Evolutionary conservation across 2,113 vertebrate species (phyloP), one percentile per base, ranked within the genome.

Genomic region (Rhinopomastus cyanomelas): DNA sequence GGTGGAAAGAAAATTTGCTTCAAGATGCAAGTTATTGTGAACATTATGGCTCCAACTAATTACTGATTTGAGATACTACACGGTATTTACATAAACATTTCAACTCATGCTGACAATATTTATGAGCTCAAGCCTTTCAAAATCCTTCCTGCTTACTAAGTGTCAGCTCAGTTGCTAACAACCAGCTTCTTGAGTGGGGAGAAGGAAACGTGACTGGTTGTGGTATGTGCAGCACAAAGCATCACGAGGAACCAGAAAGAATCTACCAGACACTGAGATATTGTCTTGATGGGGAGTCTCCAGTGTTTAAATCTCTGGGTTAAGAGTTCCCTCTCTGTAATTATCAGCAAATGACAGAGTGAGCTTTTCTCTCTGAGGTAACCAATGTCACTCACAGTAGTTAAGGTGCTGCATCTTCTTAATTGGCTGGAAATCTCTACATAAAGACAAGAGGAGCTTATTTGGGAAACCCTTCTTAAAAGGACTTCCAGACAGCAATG

Each of bases 401-500:
- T 66, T 39, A 21, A 82, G 62, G 74, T 27, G 79, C 61, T 59
- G 25, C 30, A 32, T 51, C 78, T 56, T 87, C 87, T 76, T 85
- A 87, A 94, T 62, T 74, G 86, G 53, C 53, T 92, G 62, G 64
- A 87, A 89, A 67, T 32, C 64, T 69, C 92, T 66, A 71, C 39
- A 84, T 55, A 77, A 87, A 96, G 85, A 72, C 39, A 86, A 66
- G 52, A 85, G 49, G 46, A 81, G 59, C 53, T 72, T 62, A 44
- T 75, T 10, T 29, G 37, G 74, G 69, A 62, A 92, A 55, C 88
- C 53, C 69, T 67, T 46, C 79, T 55, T 39, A 48, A 76, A 90
- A 73, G 71, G 16, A 81, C 27, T 79, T 95, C 69, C 32, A 80
- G 81, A 49, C 48, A 80, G 78, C 1, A 25, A 66, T 81, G 81